Evolutionary conservation across 92 coral and sea anemone genomes (phyloP).

Genomic region (Siderastrea siderea): DNA sequence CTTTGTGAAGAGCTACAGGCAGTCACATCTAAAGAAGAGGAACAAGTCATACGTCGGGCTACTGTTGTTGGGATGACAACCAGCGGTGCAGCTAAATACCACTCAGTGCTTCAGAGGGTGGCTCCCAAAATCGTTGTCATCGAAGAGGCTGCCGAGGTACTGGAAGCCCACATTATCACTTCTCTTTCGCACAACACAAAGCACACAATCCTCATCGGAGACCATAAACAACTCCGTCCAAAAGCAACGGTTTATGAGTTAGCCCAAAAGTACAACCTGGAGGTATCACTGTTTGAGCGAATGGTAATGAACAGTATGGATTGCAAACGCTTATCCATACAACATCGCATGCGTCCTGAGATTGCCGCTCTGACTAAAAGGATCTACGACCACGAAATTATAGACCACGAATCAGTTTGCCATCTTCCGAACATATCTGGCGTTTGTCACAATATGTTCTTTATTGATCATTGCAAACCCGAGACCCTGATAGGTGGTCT

Average conservation of each 20-base stretch:
- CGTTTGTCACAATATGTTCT: conserved; percentile 47
- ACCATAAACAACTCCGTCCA: conserved; percentile 88
- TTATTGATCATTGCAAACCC: conserved; percentile 59
- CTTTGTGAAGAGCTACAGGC: conserved; percentile 35
- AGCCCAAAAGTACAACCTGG: conserved; percentile 70
- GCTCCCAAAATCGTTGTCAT: conserved; percentile 78
- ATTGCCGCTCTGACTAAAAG: conserved; percentile 73
- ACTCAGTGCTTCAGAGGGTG: conserved; percentile 55
- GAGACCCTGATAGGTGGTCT: conserved; percentile 59
- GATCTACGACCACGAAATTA: conserved; percentile 67
- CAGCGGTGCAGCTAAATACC: conserved; percentile 79
- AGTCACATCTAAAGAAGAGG: conserved; percentile 44
- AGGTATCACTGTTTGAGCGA: conserved; percentile 76
- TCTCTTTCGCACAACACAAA: conserved; percentile 73
- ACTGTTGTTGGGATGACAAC: conserved; percentile 91
- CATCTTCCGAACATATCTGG: conserved; percentile 50
- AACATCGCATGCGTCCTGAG: conserved; percentile 81
- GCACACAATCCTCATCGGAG: conserved; percentile 86
- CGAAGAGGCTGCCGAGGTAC: conserved; percentile 93
- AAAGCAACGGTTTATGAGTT: conserved; percentile 80
- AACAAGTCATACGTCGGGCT: conserved; percentile 61
- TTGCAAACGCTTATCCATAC: conserved; percentile 68
- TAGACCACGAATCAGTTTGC: conserved; percentile 64
- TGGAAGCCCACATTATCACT: conserved; percentile 85
- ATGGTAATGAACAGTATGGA: conserved; percentile 78